These are phyloP conservation scores for Notodonta ziczac DNA, from an alignment of 2,888 invertebrate species.

Conservation along the genomic window DNA sequence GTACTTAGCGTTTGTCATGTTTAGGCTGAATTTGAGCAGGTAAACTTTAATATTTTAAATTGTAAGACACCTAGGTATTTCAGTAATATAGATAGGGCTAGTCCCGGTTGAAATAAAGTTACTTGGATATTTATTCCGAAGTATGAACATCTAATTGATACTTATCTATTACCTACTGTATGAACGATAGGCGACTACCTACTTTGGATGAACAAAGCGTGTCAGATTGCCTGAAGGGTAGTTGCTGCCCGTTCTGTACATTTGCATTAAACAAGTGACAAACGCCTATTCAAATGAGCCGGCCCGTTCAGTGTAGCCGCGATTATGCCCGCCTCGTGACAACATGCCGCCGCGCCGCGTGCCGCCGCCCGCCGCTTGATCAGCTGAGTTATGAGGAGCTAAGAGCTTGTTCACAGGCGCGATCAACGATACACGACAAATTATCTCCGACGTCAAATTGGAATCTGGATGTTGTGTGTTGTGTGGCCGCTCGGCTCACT, in stretches of 20 bases:
- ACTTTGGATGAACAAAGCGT: not conserved
- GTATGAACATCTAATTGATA: too few species aligned
- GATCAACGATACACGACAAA: too few species aligned
- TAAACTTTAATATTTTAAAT: conserved; percentile 3
- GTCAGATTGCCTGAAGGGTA: conserved; percentile 10
- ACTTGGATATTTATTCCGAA: too few species aligned
- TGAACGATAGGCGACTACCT: too few species aligned
- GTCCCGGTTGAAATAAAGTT: not conserved
- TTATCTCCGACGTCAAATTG: too few species aligned
- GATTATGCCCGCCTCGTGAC: conserved; percentile 8
- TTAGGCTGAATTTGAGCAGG: conserved; percentile 6
- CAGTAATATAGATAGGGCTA: not conserved
- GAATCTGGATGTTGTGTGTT: too few species aligned
- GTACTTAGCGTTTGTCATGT: conserved; percentile 6
- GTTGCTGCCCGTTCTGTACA: conserved; percentile 21
- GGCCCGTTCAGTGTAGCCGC: conserved; percentile 29
- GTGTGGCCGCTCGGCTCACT: too few species aligned
- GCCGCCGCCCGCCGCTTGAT: not conserved
- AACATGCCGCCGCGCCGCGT: not conserved
- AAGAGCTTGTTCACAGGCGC: not conserved
- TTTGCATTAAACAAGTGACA: conserved; percentile 49
- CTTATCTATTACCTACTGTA: too few species aligned
- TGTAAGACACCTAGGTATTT: not conserved
- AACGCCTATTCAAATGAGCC: conserved; percentile 48
- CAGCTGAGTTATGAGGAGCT: not conserved